A percentile compares a stretch with the other conserved stretches of the same genome.
Conservation (phyloP, 2,888 invertebrate genomes). For the Timandra comae region DNA sequence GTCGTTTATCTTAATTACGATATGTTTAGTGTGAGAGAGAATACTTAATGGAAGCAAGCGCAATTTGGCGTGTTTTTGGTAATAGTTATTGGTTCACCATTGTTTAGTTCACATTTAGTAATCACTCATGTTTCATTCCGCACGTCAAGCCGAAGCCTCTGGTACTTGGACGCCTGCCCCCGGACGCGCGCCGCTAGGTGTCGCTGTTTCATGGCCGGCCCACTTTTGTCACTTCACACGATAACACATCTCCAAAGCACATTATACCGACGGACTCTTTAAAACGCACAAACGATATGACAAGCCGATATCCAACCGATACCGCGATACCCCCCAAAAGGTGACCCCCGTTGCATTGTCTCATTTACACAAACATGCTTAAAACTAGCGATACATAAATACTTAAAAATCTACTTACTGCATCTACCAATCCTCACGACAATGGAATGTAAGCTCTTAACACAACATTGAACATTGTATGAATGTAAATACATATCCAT, state of each 20-base stretch:
- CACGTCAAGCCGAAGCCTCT: slow-evolving; percentile 69
- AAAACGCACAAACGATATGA: slow-evolving; percentile 26
- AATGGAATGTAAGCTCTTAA: slow-evolving; percentile 9
- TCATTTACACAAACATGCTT: slow-evolving; percentile 54
- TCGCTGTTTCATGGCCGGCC: slow-evolving; percentile 73
- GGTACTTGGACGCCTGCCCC: slow-evolving; percentile 70
- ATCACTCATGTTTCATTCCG: slow-evolving; percentile 70
- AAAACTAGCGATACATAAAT: slow-evolving; percentile 35
- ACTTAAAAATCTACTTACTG: slow-evolving; percentile 20
- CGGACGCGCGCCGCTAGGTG: slow-evolving; percentile 54
- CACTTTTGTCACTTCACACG: slow-evolving; percentile 63
- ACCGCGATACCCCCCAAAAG: slow-evolving; percentile 26
- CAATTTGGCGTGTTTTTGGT: slow-evolving; percentile 61
- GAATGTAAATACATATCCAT: slow-evolving; percentile 28
- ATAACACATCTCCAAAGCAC: slow-evolving; percentile 56
- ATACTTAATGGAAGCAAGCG: slow-evolving; percentile 71
- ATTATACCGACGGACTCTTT: slow-evolving; percentile 46
- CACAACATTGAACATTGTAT: slow-evolving; percentile 9
- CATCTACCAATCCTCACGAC: slow-evolving; percentile 11
- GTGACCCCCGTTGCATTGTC: slow-evolving; percentile 59
- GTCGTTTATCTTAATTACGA: slow-evolving; percentile 62
- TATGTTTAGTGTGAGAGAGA: slow-evolving; percentile 65
- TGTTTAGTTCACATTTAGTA: slow-evolving; percentile 24
- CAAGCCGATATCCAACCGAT: slow-evolving; percentile 26
- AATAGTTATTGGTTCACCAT: slow-evolving; percentile 29